Conservation (phyloP, 2,888 invertebrate species). For the Caradrina kadenii region DNA sequence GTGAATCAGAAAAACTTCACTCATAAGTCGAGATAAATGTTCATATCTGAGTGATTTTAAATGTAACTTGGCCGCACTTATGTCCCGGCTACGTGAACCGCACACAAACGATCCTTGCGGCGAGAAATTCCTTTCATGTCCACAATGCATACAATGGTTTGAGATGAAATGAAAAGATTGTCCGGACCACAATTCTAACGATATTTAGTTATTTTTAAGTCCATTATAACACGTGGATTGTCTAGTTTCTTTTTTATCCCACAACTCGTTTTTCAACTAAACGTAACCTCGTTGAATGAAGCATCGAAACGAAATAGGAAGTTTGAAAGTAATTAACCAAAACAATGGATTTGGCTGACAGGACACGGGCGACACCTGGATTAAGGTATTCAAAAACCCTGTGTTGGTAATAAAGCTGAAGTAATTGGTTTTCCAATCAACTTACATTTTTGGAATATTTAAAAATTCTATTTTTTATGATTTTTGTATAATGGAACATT, state of each 20-base stretch:
- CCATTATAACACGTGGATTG: constrained; percentile 1
- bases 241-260: constrained; percentile 12
- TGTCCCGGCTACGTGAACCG: constrained; percentile 67
- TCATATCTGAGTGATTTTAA: constrained; percentile 72
- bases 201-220: constrained; percentile 32
- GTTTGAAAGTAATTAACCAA: constrained; percentile 47
- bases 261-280: neutral
- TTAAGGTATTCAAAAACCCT: constrained; percentile 3
- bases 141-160: constrained; percentile 56
- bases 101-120: constrained; percentile 59
- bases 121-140: constrained; percentile 50
- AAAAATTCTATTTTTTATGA: neutral
- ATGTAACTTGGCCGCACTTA: constrained; percentile 67
- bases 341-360: constrained; percentile 33
- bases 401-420: constrained; percentile 13
- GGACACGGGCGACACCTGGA: constrained; percentile 19
- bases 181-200: constrained; percentile 20
- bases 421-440: constrained; percentile 22
- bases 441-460: constrained; percentile 12
- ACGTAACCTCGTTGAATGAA: constrained; percentile 7
- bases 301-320: constrained; percentile 33
- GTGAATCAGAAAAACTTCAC: constrained; percentile 19
- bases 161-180: constrained; percentile 49
- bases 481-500: no score
- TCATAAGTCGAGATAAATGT: constrained; percentile 62